Percentiles rank a stretch among this genome's conserved stretches.
Evolutionary conservation across 1,140 invertebrate species (phyloP).

Genomic region (Alviniconcha marisindica): DNA sequence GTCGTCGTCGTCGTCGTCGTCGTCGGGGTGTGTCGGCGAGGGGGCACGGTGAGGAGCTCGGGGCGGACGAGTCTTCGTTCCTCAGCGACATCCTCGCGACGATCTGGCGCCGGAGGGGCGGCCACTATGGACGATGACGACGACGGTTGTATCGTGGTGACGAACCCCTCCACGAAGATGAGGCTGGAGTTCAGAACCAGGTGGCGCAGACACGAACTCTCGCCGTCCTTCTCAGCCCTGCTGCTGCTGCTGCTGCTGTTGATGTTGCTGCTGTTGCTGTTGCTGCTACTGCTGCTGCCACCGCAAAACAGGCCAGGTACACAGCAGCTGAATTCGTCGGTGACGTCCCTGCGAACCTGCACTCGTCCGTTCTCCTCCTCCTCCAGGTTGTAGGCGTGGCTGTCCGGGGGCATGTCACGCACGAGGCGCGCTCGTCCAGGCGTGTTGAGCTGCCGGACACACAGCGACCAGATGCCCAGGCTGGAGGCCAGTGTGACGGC

Average conservation of each 20-base stretch:
- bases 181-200: constrained; percentile 26
- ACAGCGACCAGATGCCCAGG: constrained; percentile 24
- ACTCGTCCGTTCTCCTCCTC: constrained; percentile 16
- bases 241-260: not conserved
- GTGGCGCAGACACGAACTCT: not conserved
- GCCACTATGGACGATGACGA: not conserved
- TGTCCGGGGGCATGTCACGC: not conserved
- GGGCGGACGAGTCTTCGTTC: not conserved
- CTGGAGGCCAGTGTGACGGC: not conserved
- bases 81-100: not conserved
- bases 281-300: too few relatives aligned
- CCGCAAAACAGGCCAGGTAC: not conserved
- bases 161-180: constrained; percentile 4
- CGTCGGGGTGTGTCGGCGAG: not conserved
- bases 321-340: constrained; percentile 16
- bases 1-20: not conserved
- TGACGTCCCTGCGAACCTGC: constrained; percentile 3
- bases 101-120: not conserved
- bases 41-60: not conserved
- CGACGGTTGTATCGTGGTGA: not conserved
- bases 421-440: constrained; percentile 1
- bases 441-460: constrained; percentile 12
- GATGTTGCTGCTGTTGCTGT: too few relatives aligned
- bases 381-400: constrained; percentile 8
- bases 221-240: not conserved